Evolutionary conservation across 2,113 vertebrate genomes (phyloP), one percentile per base, ranked within the genome.

Genomic region (Baryphthengus martii): DNA sequence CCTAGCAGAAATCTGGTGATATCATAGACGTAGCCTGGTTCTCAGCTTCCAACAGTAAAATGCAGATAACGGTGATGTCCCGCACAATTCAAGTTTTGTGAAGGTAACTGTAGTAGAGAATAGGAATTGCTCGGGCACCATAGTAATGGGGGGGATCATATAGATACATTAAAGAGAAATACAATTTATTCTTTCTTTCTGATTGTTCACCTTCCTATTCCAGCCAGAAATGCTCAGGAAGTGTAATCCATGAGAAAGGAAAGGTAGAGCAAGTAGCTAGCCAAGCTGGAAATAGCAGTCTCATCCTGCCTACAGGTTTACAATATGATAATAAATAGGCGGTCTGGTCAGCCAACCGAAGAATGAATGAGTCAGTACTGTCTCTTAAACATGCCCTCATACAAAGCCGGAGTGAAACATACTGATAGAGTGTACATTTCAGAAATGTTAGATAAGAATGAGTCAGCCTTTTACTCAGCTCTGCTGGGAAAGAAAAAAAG

Each of bases 381-480:
- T 18, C 62, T 68, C 45, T 90, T 33, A 68, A 85, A 24, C 24
- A 29, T 9, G 42, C 35, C 39, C n/a, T 74, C 4, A 29, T 11
- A 37, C 13, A 89, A 80, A 68, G n/a, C 11, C 35, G 67, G 25
- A 76, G 8, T 4, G 45, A 93, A 83, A 12, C 13, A 81, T 65
- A 17, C n/a, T 65, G 52, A n/a, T 81, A 37, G 4, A 79, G 49
- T 50, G 94, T 17, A 44, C 3, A 9, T 77, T 45, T 70, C 84
- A 85, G 29, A 89, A 68, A 61, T 74, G 24, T 47, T 58, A 90
- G 33, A 24, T 65, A 88, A 87, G 44, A 78, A 79, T 91, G 84
- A 94, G 39, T 88, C 70, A 85, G 26, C 28, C 21, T 86, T 68
- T 83, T 50, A 42, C 29, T 81, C 47, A 53, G 10, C 39, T 17